Evolutionary conservation across 2,888 invertebrate species (phyloP), one percentile per base, ranked within the genome.

Genomic region (Oligia strigilis): DNA sequence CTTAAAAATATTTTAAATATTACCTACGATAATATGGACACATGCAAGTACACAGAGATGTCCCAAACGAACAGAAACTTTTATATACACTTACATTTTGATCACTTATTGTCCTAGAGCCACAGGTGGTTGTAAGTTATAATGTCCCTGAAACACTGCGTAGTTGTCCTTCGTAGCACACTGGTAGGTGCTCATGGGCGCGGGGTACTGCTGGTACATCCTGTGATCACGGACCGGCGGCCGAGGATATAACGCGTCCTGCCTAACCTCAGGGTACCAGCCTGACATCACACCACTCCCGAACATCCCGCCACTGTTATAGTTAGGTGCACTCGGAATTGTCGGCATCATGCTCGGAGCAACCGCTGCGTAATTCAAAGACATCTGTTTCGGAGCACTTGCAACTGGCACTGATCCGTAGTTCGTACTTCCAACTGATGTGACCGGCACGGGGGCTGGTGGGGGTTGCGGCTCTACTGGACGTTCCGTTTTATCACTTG

Each of bases 111-210:
- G 97, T 88, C 97, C 96, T 78, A 97, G 93, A 69, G 97, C 97
- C 72, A 97, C 93, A 2, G 97, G 95, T 14, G 96, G 95, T 90
- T 96, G 96, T 80, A 97, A 92, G 87, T 95, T 96, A 81, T 97
- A 97, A 90, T 97, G 97, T 91, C 97, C 97, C 89, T 97, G 97
- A 86, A 97, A 97, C 90, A 97, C 93, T 36, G 95, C 91, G 87
- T 97, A 97, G 87, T 96, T 97, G 69, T 97, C 97, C 82, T 97
- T 97, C 8, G 95, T 89, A 14, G 96, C 96, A 74, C 97, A 97
- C 91, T 97, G 97, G 78, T 97, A 97, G 6, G 95, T 91, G 72
- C 93, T 90, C 60, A 96, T 93, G 2, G 95, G 93, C 0, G 94
- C 83, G 0, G 96, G 88, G 80, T 97, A 97, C 84, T 97, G 96